A percentile compares a stretch with the other conserved stretches of the same genome.
Evolutionary conservation across 1,140 invertebrate species (phyloP).

Genomic region (Dreissena polymorpha): DNA sequence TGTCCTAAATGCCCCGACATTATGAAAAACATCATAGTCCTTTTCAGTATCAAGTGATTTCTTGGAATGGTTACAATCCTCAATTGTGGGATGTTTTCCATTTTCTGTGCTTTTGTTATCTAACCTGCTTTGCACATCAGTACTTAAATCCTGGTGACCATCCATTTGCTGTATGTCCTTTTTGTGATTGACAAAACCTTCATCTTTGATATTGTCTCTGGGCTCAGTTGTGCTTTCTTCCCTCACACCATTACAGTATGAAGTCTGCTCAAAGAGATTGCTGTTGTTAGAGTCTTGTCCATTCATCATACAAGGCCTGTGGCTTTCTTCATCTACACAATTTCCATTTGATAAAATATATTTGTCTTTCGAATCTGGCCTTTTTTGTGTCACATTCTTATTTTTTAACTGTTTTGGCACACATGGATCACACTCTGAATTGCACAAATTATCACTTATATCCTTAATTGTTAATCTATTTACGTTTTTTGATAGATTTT

Average conservation of each 20-base stretch:
- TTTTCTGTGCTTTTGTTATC: too few species aligned
- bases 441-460: background rate
- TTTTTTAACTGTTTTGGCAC: background rate
- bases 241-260: too few species aligned
- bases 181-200: background rate
- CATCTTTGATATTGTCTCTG: too few species aligned
- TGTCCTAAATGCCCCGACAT: background rate
- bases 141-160: background rate
- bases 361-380: background rate
- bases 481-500: background rate
- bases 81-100: too few species aligned
- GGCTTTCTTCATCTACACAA: background rate
- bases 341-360: background rate
- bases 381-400: slow-evolving; percentile 5
- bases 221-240: too few species aligned
- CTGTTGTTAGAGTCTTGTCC: too few species aligned
- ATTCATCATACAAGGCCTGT: background rate
- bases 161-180: background rate
- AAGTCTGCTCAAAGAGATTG: too few species aligned
- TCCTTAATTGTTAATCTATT: background rate
- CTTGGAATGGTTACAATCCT: too few species aligned
- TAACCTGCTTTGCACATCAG: too few species aligned
- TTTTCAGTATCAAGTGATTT: too few species aligned
- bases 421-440: background rate
- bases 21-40: background rate